A percentile compares a stretch with the other conserved stretches of the same genome.
Conservation (phyloP, 2,888 invertebrate species). For the Heliconius aoede region DNA sequence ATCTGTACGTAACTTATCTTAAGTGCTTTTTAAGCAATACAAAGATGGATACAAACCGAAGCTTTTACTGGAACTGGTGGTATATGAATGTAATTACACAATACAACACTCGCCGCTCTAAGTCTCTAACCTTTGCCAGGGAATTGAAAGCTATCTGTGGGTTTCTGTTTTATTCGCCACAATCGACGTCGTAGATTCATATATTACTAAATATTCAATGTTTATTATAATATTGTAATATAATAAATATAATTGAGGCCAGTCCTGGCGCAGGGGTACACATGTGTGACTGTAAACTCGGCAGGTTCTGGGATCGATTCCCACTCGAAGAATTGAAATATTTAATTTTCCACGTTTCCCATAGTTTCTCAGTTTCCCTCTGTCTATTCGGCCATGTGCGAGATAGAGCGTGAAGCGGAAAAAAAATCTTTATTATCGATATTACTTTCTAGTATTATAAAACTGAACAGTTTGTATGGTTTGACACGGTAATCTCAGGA, state of each 20-base stretch:
- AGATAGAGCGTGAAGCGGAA: not conserved
- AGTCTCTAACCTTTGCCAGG: constrained; percentile 47
- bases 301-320: not conserved
- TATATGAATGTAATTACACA: constrained; percentile 42
- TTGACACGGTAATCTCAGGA: too few relatives aligned
- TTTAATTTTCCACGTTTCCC: too few relatives aligned
- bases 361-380: not conserved
- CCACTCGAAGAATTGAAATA: too few relatives aligned
- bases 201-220: constrained; percentile 17
- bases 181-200: constrained; percentile 38
- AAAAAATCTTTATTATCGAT: too few relatives aligned
- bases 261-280: too few relatives aligned
- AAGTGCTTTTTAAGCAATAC: not conserved
- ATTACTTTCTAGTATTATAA: too few relatives aligned
- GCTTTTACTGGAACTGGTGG: constrained; percentile 11
- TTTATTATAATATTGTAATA: not conserved
- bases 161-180: constrained; percentile 42
- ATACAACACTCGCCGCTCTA: constrained; percentile 42
- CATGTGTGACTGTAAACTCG: too few relatives aligned
- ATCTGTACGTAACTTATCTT: not conserved
- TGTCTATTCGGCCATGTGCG: not conserved
- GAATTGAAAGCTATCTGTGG: constrained; percentile 47
- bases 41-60: not conserved
- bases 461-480: too few relatives aligned
- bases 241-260: not conserved